Evolutionary conservation across 1,140 invertebrate genomes (phyloP), one percentile per base, ranked within the genome.

Genomic region (Eueides isabella): DNA sequence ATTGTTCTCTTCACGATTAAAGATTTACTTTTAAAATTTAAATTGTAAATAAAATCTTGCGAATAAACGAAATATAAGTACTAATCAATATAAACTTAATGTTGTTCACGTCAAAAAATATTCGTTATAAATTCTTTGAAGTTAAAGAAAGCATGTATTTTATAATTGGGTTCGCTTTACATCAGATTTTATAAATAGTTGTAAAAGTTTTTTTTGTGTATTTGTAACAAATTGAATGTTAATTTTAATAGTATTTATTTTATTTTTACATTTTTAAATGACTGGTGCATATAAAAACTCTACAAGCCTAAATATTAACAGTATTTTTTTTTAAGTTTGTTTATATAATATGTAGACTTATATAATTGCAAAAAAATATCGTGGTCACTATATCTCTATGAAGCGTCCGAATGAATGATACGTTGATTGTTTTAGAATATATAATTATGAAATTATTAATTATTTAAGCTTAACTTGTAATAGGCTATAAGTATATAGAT

Each of bases 161-260:
- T 44, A 44, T 44, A 44, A 44, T 44, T 44, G 41, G 41, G n/a
- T 44, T 44, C 41, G n/a, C n/a, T n/a, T 44, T 44, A 44, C 41
- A 44, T 7, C 38, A 16, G 38, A 12, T 41, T n/a, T 41, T 12
- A 41, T 41, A 16, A 14, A 41, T 14, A 1, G n/a, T n/a, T 44
- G 5, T 14, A 38, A 44, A 19, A 44, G 41, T 44, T 44, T 44
- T 44, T 44, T 4, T 44, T 12, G 19, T n/a, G n/a, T n/a, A 44
- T 0, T 4, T 19, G n/a, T 19, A 44, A 44, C 7, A 44, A 44
- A 44, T 44, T n/a, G 5, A 7, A 5, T 2, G 5, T 19, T 19
- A 16, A 19, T 44, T 19, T 3, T 16, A 38, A 31, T 31, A 7
- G 3, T 44, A 44, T 19, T 44, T 19, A 19, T 44, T 44, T 0